Base-by-base conservation (phyloP, 2,888 invertebrate species). In the Xestia rhomboidea region DNA sequence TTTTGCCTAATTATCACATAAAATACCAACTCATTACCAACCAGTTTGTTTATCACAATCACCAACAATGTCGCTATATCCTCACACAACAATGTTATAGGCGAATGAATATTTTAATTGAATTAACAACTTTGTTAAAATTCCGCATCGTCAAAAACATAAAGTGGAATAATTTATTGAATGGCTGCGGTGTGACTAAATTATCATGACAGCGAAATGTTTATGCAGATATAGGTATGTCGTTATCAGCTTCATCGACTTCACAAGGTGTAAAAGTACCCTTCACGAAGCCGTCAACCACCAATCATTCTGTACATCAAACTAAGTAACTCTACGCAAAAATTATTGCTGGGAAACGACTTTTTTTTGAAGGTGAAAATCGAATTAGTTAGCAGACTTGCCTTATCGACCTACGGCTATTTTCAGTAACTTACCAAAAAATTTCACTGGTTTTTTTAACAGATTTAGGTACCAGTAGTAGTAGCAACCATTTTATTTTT, bases 71-170 rank as follows among this genome's bases (percentile, higher is more conserved):
- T 85, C n/a, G 46, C 70, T 51, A 24, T 64, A 54, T 54, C 46
- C 63, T 2, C 21, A 70, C 57, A 76, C 77, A 51, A 88, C 89
- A 88, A 86, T 79, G 89, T 87, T 72, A 68, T 68, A 76, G 24
- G 41, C 68, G 79, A 80, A 88, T 85, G 70, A 84, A 80, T 80
- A 89, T 83, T 85, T 84, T 87, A 87, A 89, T 89, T 89, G 63
- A 84, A 84, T 83, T 81, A 81, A 83, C 46, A 77, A 74, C 79
- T 88, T 90, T 83, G 90, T 91, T 91, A 89, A 90, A 84, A 90
- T 90, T 84, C 87, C 87, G n/a, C 68, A 38, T 76, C 73, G 44
- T 73, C 62, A 79, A 84, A 83, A 78, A 77, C 83, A 86, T 87
- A 74, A 88, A 71, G 83, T 83, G 84, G 75, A 75, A 87, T 85